phyloP scores from a whole-genome alignment of 2,797 vertebrate species.

The Pyrrhura leucotis region DNA sequence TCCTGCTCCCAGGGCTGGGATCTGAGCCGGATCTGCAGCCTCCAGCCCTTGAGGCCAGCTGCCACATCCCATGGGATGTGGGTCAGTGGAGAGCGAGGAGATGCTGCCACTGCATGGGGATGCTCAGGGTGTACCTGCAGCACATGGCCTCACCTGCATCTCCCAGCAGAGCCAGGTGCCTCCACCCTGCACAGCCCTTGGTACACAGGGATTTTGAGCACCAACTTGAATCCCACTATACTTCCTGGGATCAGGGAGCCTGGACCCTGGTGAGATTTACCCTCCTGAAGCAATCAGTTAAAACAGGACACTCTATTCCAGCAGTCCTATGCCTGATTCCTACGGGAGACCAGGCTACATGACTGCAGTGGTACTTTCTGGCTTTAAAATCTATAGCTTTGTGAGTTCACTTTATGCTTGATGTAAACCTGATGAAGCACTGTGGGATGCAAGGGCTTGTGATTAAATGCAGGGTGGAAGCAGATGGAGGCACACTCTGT shows the following conservation, averaged over 20 bases:
- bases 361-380: neutral
- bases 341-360: neutral
- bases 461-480: neutral
- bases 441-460: neutral
- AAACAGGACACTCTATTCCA: accelerated
- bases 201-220: accelerated
- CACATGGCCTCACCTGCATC: accelerated
- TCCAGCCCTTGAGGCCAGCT: neutral
- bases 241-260: neutral
- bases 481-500: neutral
- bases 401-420: neutral
- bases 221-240: accelerated
- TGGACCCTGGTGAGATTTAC: neutral
- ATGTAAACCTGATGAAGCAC: neutral
- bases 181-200: neutral
- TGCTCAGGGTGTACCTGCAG: neutral
- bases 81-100: accelerated
- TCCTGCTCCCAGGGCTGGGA: neutral
- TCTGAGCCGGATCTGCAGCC: neutral
- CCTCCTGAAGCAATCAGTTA: neutral
- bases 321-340: neutral
- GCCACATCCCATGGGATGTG: accelerated
- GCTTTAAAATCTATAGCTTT: neutral
- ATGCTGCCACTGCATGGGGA: neutral
- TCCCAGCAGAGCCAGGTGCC: neutral